These are phyloP conservation scores for Steromphala cineraria DNA, from an alignment of 2,888 invertebrate species.

Conservation along the genomic window DNA sequence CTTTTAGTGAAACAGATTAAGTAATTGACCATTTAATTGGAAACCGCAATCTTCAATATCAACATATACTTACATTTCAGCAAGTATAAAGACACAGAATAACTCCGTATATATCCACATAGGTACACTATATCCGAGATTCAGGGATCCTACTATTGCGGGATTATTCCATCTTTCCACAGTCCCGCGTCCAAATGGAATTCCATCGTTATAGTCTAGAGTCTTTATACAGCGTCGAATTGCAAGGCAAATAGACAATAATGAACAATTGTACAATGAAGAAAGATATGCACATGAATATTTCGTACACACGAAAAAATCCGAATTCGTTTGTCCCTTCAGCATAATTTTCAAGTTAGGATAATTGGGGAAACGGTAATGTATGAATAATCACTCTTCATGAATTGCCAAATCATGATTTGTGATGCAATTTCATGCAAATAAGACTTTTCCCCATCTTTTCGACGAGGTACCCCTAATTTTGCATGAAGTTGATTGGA, in stretches of 20 bases:
- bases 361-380: constrained; percentile 15
- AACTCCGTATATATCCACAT: too few species aligned
- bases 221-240: constrained; percentile 15
- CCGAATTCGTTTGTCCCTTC: constrained; percentile 10
- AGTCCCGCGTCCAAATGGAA: neutral
- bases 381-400: constrained; percentile 17
- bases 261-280: neutral
- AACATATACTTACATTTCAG: too few species aligned
- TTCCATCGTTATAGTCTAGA: neutral
- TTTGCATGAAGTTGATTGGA: constrained; percentile 3
- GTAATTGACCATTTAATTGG: too few species aligned
- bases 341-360: constrained; percentile 20
- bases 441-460: constrained; percentile 15
- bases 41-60: too few species aligned
- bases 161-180: neutral
- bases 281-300: constrained; percentile 18
- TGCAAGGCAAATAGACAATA: constrained; percentile 10
- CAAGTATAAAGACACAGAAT: too few species aligned
- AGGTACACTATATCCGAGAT: too few species aligned
- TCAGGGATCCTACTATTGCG: too few species aligned
- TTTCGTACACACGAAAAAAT: constrained; percentile 20
- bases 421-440: constrained; percentile 21
- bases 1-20: too few species aligned
- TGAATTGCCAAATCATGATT: constrained; percentile 18
- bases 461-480: constrained; percentile 8